Percentiles rank a stretch among this genome's conserved stretches.
Conservation (phyloP, 1,140 invertebrate species). For the Ceratoteleas bidentatus region DNA sequence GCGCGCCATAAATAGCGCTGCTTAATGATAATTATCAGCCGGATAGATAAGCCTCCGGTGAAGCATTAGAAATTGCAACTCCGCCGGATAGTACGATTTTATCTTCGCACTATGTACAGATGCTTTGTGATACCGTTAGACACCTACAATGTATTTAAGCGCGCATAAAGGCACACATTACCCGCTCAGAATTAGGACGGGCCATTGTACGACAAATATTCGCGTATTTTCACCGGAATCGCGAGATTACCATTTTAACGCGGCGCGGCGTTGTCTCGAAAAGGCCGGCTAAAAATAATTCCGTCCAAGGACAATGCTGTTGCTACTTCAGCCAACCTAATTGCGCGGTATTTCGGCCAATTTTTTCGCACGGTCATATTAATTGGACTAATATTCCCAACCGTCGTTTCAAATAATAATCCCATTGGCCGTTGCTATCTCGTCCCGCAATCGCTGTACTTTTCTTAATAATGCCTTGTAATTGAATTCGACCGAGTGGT, state of each 20-base stretch:
- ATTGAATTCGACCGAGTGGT: no score
- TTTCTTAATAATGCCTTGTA: no score
- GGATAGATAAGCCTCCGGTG: conserved; percentile 45
- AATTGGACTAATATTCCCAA: no score
- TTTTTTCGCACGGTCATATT: no score
- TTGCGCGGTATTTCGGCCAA: no score
- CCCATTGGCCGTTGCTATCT: no score
- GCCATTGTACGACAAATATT: conserved; percentile 37
- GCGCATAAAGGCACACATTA: conserved; percentile 33
- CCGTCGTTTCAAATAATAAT: no score
- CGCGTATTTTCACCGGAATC: conserved; percentile 18
- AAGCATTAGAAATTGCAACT: conserved; percentile 58
- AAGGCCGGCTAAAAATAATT: conserved; percentile 3
- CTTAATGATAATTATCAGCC: conserved; percentile 61
- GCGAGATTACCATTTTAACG: conserved; percentile 16
- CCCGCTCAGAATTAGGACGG: conserved; percentile 22
- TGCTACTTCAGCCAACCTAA: no score
- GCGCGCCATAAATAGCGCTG: conserved; percentile 43
- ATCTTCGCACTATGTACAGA: conserved; percentile 53
- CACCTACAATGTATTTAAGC: conserved; percentile 53
- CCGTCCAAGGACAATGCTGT: neutral
- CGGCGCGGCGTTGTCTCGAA: conserved; percentile 1
- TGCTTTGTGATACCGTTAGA: conserved; percentile 54
- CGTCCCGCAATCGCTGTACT: no score
- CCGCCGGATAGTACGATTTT: conserved; percentile 53